Conservation (phyloP, 1,140 invertebrate species). For the Drosophila yakuba region DNA sequence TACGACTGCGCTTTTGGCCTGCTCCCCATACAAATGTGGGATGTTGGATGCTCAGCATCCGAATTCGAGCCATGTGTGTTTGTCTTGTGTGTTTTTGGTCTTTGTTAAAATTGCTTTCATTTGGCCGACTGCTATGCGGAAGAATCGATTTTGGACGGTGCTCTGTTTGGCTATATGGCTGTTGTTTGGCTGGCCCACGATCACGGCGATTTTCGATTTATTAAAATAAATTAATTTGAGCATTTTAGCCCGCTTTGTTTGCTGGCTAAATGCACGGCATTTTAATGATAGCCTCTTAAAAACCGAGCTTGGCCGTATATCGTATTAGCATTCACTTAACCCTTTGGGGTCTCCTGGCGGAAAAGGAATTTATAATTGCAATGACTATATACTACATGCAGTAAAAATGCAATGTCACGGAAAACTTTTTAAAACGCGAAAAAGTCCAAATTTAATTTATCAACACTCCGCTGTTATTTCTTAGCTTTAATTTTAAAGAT, state of each 20-base stretch:
- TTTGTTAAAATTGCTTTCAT: slow-evolving; percentile 59
- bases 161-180: slow-evolving; percentile 32
- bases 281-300: slow-evolving; percentile 66
- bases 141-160: slow-evolving; percentile 45
- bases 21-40: slow-evolving; percentile 49
- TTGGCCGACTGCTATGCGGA: slow-evolving; percentile 59
- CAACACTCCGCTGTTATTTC: too few relatives aligned
- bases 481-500: too few relatives aligned
- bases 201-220: slow-evolving; percentile 64
- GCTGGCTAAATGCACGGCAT: slow-evolving; percentile 62
- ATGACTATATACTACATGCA: too few relatives aligned
- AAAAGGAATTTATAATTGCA: slow-evolving; percentile 16
- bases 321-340: slow-evolving; percentile 69
- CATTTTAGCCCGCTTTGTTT: slow-evolving; percentile 53
- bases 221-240: slow-evolving; percentile 83
- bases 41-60: slow-evolving; percentile 33
- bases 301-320: slow-evolving; percentile 16
- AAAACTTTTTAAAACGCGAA: too few relatives aligned
- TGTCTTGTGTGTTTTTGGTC: slow-evolving; percentile 50
- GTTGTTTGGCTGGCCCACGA: slow-evolving; percentile 42
- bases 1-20: slow-evolving; percentile 16
- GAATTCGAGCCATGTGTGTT: slow-evolving; percentile 34
- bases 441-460: too few relatives aligned
- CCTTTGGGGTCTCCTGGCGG: slow-evolving; percentile 25
- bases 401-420: too few relatives aligned